Evolutionary conservation across 2,113 vertebrate species (phyloP).

Genomic region (Carassius gibelio): DNA sequence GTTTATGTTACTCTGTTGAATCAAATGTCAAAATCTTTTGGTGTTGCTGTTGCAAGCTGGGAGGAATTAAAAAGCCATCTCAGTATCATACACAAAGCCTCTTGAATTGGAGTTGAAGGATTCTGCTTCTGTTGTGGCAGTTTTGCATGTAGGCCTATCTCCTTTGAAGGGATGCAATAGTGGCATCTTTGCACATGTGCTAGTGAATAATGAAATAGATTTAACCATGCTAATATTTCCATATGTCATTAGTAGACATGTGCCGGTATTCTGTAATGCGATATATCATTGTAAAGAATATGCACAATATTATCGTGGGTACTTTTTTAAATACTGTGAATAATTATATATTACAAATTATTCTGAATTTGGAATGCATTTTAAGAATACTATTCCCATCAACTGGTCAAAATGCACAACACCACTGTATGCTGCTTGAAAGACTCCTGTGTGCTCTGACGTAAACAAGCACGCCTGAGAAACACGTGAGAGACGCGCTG

Average conservation of each 20-base stretch:
- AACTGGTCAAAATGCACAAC: too few relatives aligned
- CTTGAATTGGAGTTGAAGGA: constrained; percentile 63
- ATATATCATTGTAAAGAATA: too few relatives aligned
- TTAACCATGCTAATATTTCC: constrained; percentile 49
- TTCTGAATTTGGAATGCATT: too few relatives aligned
- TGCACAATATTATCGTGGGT: too few relatives aligned
- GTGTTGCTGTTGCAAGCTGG: constrained; percentile 53
- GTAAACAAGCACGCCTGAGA: too few relatives aligned
- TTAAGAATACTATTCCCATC: too few relatives aligned
- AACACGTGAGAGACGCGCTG: too few relatives aligned
- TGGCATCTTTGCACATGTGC: constrained; percentile 57
- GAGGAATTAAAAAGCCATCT: constrained; percentile 55
- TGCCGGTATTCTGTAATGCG: too few relatives aligned
- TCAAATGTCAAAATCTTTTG: constrained; percentile 57
- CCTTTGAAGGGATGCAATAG: constrained; percentile 61
- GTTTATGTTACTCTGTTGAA: constrained; percentile 35
- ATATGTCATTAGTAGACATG: constrained; percentile 55
- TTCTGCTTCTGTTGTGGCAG: constrained; percentile 59
- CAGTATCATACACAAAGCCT: constrained; percentile 36
- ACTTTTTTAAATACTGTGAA: too few relatives aligned
- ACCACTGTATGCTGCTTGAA: too few relatives aligned
- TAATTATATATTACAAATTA: too few relatives aligned
- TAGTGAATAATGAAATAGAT: constrained; percentile 61
- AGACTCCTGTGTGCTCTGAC: too few relatives aligned
- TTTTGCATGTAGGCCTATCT: constrained; percentile 25